A percentile compares a stretch with the other conserved stretches of the same genome.
phyloP scores from a whole-genome alignment of 2,888 invertebrate species.

The Eilema depressum region DNA sequence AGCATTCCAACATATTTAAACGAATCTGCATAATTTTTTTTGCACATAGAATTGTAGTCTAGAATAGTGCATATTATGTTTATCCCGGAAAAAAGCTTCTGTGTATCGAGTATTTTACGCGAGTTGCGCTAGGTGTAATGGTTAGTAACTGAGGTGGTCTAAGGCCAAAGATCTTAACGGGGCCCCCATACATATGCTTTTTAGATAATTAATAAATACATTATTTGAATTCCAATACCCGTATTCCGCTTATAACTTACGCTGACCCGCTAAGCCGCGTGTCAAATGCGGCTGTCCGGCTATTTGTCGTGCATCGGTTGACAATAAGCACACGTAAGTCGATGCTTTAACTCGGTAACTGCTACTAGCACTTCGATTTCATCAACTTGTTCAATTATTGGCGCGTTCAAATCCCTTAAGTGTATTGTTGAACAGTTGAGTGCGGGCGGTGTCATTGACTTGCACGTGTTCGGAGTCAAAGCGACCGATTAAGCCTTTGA shows the following conservation, averaged over 20 bases:
- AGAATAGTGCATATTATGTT: too few species aligned
- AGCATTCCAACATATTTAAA: too few species aligned
- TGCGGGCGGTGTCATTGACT: slow-evolving; percentile 21
- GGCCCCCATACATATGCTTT: background rate
- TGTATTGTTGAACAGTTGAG: slow-evolving; percentile 25
- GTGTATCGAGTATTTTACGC: too few species aligned
- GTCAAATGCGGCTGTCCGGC: slow-evolving; percentile 61
- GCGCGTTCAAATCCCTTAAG: slow-evolving; percentile 31
- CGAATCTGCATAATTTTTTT: too few species aligned
- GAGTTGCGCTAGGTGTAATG: too few species aligned
- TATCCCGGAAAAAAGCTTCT: too few species aligned
- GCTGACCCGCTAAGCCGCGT: slow-evolving; percentile 57
- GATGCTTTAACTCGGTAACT: slow-evolving; percentile 37
- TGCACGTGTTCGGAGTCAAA: slow-evolving; percentile 22
- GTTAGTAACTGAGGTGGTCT: too few species aligned
- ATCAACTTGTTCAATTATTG: slow-evolving; percentile 30
- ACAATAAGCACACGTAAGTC: slow-evolving; percentile 65
- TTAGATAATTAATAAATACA: too few species aligned
- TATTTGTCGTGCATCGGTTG: slow-evolving; percentile 66
- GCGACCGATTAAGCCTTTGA: background rate
- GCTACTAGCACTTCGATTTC: slow-evolving; percentile 49
- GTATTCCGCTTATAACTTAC: slow-evolving; percentile 48
- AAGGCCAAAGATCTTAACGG: too few species aligned
- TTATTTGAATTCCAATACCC: background rate
- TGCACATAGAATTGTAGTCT: too few species aligned